Conservation (phyloP, 2,797 vertebrate genomes). For the Catamblyrhynchus diadema region DNA sequence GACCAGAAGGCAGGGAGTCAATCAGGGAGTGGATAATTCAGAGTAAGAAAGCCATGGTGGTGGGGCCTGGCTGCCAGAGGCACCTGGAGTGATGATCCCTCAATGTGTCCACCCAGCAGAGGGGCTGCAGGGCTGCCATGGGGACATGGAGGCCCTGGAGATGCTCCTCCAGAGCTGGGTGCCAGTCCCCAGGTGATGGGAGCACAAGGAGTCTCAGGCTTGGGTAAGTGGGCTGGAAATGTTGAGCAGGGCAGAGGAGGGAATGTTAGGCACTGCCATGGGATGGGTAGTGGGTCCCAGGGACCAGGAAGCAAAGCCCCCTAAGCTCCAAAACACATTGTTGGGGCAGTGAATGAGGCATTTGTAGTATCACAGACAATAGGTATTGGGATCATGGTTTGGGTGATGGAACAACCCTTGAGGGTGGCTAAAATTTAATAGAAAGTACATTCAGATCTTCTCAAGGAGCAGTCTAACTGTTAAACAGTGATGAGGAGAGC, state of each 20-base stretch:
- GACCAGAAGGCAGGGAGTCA: neutral
- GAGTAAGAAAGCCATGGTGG: neutral
- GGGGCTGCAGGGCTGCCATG: neutral
- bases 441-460: neutral
- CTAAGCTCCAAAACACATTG: neutral
- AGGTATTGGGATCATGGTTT: neutral
- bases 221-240: neutral
- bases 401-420: neutral
- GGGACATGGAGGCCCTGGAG: neutral
- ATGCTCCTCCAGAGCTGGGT: neutral
- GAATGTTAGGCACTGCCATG: neutral
- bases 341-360: neutral
- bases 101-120: neutral
- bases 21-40: neutral
- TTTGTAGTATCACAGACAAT: neutral
- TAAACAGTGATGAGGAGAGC: neutral
- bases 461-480: neutral
- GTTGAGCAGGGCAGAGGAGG: neutral
- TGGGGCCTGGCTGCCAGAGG: neutral
- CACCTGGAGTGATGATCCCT: neutral
- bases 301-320: neutral
- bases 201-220: neutral
- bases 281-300: neutral
- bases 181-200: neutral
- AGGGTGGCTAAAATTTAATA: neutral